phyloP scores from a whole-genome alignment of 2,113 vertebrate species.

The Percopsis transmontana region DNA sequence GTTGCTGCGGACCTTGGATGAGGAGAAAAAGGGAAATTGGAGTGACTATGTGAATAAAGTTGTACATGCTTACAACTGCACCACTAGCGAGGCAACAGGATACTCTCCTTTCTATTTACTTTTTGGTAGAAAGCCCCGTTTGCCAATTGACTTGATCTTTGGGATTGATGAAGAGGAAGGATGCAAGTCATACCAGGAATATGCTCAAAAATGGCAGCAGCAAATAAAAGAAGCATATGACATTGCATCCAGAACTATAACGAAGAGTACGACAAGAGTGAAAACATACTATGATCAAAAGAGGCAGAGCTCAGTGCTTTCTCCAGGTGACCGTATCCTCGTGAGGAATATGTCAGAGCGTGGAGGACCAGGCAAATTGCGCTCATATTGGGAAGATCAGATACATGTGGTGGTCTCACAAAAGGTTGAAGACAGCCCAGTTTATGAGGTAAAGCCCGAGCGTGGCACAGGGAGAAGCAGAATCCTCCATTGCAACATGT shows the following conservation, averaged over 20 bases:
- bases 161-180: not conserved
- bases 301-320: not conserved
- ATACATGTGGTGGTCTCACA: not conserved
- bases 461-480: constrained; percentile 5
- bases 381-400: not conserved
- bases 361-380: not conserved
- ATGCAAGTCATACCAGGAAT: not conserved
- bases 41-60: constrained; percentile 4
- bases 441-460: constrained; percentile 4
- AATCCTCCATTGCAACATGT: constrained; percentile 19
- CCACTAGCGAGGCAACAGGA: not conserved
- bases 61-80: constrained; percentile 1
- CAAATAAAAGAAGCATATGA: not conserved
- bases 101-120: constrained; percentile 1
- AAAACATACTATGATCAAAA: not conserved
- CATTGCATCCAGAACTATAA: not conserved
- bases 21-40: too few relatives aligned
- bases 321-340: not conserved
- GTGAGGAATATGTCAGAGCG: not conserved
- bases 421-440: constrained; percentile 1
- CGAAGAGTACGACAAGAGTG: not conserved
- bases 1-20: too few relatives aligned
- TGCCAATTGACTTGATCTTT: constrained; percentile 1
- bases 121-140: constrained; percentile 2
- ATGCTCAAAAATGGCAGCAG: not conserved